phyloP scores from a whole-genome alignment of 2,797 vertebrate genomes.

The Streptopelia turtur region DNA sequence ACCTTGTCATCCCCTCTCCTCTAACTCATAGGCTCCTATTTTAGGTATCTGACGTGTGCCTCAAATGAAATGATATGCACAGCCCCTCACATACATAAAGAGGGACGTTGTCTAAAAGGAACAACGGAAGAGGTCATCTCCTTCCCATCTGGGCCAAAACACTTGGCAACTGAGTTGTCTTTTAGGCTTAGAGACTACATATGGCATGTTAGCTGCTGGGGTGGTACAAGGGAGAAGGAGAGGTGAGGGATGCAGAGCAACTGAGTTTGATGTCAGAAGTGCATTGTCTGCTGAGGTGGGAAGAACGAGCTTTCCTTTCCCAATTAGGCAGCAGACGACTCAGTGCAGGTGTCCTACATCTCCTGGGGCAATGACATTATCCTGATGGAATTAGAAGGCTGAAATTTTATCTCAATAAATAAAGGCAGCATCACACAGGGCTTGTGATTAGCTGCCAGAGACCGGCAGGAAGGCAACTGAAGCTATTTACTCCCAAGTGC shows the following conservation, averaged over 20 bases:
- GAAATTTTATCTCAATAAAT: not conserved
- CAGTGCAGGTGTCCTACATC: not conserved
- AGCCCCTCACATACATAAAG: not conserved
- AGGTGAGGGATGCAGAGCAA: not conserved
- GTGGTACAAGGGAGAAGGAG: not conserved
- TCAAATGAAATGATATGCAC: not conserved
- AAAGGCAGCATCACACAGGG: not conserved
- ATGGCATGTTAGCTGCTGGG: not conserved
- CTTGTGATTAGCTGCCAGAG: not conserved
- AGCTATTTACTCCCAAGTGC: not conserved
- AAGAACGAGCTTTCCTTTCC: not conserved
- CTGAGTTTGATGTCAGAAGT: not conserved
- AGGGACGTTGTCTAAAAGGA: not conserved
- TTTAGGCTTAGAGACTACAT: not conserved
- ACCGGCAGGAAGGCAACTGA: not conserved
- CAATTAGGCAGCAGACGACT: not conserved
- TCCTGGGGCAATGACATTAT: conserved; percentile 23
- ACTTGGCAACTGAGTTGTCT: not conserved
- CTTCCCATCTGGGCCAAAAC: not conserved
- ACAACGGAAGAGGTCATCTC: not conserved
- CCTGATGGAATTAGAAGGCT: conserved; percentile 26
- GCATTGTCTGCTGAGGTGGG: not conserved
- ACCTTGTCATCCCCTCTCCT: not conserved
- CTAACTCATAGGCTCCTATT: not conserved
- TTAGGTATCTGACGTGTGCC: not conserved